Percentiles rank a stretch among this genome's conserved stretches.
phyloP scores from a whole-genome alignment of 2,888 invertebrate genomes.

The Pardosa pseudoannulata region DNA sequence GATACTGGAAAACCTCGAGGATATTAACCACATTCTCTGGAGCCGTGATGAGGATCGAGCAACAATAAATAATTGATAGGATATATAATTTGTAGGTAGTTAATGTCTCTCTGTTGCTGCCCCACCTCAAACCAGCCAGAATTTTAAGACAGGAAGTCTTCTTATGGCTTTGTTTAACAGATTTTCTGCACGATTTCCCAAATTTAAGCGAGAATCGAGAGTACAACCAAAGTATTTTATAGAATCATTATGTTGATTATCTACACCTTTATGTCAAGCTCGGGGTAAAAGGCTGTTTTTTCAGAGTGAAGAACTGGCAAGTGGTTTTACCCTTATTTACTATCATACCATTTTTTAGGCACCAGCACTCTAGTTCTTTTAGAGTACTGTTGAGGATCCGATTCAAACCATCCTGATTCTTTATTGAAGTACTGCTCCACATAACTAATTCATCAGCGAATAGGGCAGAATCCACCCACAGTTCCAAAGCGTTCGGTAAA shows the following conservation, averaged over 20 bases:
- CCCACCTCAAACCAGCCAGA: neutral
- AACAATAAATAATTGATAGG: neutral
- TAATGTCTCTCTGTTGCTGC: neutral
- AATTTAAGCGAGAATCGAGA: neutral
- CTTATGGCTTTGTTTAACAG: neutral
- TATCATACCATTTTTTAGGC: too few species aligned
- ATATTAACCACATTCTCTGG: neutral
- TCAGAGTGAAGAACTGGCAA: too few species aligned
- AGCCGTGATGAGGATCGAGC: neutral
- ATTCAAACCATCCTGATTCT: neutral
- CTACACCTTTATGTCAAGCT: too few species aligned
- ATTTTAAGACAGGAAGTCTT: neutral
- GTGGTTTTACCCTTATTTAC: too few species aligned
- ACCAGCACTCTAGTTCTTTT: too few species aligned
- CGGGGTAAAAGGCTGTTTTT: too few species aligned
- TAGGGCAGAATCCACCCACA: neutral
- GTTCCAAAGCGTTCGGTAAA: neutral
- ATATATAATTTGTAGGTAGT: neutral
- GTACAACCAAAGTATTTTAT: neutral
- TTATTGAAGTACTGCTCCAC: neutral
- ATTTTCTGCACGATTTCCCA: neutral
- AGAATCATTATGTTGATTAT: too few species aligned
- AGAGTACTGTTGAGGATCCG: too few species aligned
- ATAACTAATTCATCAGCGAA: constrained; percentile 1
- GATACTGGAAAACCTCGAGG: neutral